Evolutionary conservation across 1,140 invertebrate genomes (phyloP).

Genomic region (Sitobion miscanthi): DNA sequence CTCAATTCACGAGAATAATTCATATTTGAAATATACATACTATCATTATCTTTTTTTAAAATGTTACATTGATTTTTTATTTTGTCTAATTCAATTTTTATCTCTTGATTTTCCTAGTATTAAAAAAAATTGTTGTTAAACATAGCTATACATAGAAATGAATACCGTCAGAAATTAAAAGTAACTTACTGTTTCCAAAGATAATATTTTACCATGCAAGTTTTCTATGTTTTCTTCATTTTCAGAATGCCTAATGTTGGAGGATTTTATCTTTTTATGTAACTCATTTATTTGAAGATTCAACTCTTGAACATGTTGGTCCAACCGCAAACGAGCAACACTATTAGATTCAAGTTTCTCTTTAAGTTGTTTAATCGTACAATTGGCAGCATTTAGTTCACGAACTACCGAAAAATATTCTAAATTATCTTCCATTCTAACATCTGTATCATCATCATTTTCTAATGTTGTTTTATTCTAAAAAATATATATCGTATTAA

Average conservation of each 20-base stretch:
- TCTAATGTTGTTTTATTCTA: background rate
- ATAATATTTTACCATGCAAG: background rate
- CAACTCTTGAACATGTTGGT: constrained; percentile 48
- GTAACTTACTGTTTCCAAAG: constrained; percentile 30
- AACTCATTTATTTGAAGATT: constrained; percentile 48
- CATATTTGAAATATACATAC: constrained; percentile 45
- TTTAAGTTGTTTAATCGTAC: constrained; percentile 27
- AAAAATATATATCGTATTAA: background rate
- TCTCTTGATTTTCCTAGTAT: constrained; percentile 22
- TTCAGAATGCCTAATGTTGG: constrained; percentile 32
- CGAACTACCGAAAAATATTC: background rate
- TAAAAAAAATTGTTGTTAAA: background rate
- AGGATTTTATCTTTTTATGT: background rate
- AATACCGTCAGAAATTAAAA: background rate
- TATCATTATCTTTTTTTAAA: constrained; percentile 52
- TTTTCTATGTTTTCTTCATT: background rate
- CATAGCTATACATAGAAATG: background rate
- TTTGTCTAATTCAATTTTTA: constrained; percentile 43
- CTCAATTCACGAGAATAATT: constrained; percentile 55
- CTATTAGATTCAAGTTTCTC: constrained; percentile 43
- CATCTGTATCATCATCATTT: background rate
- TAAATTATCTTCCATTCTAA: background rate
- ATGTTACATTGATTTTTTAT: constrained; percentile 47
- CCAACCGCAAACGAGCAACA: background rate
- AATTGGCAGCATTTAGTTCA: background rate